phyloP scores from a whole-genome alignment of 2,888 invertebrate species.

The Eumerus sabulonum region DNA sequence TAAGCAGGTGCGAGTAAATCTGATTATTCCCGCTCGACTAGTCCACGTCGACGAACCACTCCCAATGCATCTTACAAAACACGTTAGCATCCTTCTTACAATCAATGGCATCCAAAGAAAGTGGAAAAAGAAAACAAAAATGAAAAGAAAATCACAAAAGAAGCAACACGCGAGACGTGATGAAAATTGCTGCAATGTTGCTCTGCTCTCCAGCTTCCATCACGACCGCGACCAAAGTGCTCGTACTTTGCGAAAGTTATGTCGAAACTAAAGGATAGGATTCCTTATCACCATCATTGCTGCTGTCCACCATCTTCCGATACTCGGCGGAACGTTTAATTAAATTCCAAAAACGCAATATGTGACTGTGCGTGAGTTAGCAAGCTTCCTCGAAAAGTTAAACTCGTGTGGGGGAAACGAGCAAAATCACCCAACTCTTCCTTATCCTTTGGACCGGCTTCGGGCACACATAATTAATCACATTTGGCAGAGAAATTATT shows the following conservation, averaged over 20 bases:
- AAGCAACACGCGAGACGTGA: conserved; percentile 8
- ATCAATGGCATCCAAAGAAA: conserved; percentile 23
- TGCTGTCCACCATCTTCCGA: too few relatives aligned
- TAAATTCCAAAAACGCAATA: conserved; percentile 36
- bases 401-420: conserved; percentile 8
- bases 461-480: conserved; percentile 63
- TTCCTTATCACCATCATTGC: too few relatives aligned
- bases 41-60: conserved; percentile 21
- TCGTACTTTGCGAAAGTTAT: too few relatives aligned
- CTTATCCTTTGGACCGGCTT: conserved; percentile 18
- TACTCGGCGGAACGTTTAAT: background rate
- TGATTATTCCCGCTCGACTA: conserved; percentile 34
- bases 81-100: conserved; percentile 43
- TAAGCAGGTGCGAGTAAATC: conserved; percentile 42
- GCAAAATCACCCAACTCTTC: conserved; percentile 20
- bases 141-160: background rate
- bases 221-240: background rate
- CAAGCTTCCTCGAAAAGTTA: conserved; percentile 40
- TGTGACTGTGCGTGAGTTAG: conserved; percentile 52
- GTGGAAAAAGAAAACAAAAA: too few relatives aligned
- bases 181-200: conserved; percentile 22
- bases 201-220: background rate
- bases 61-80: conserved; percentile 20
- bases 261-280: too few relatives aligned
- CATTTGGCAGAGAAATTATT: conserved; percentile 63